These are phyloP conservation scores for Centrocercus urophasianus DNA, from an alignment of 2,113 vertebrate genomes.

Conservation along the genomic window DNA sequence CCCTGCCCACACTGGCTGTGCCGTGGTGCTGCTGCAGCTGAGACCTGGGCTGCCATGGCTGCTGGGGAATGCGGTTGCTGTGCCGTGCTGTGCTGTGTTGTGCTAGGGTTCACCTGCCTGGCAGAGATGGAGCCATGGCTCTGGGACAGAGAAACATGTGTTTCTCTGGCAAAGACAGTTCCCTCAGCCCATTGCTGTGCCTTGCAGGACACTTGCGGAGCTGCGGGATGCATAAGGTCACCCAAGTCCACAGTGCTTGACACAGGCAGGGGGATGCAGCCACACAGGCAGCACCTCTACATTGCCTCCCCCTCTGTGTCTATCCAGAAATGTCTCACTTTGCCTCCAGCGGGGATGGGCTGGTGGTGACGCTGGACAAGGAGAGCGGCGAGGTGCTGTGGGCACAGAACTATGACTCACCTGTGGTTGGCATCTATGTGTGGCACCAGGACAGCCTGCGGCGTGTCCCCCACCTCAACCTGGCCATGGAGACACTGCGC, in stretches of 20 bases:
- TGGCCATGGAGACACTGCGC: constrained; percentile 93
- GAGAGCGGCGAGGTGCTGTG: constrained; percentile 89
- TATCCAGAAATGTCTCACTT: constrained; percentile 90
- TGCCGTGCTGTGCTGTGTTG: neutral
- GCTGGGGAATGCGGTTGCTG: neutral
- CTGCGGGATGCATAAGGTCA: neutral
- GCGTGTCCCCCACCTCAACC: constrained; percentile 88
- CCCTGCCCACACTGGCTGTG: neutral
- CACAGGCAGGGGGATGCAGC: accelerated
- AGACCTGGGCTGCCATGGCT: neutral
- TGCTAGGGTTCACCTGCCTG: neutral
- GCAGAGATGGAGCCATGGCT: neutral
- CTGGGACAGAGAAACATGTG: neutral
- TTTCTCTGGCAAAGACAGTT: no score
- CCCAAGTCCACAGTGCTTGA: neutral
- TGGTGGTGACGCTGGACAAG: constrained; percentile 92
- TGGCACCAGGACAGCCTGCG: constrained; percentile 91
- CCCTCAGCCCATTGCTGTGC: no score
- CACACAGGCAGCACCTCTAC: accelerated
- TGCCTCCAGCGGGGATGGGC: constrained; percentile 89
- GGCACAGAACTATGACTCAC: constrained; percentile 93
- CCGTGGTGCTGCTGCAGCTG: no score
- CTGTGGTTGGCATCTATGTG: constrained; percentile 89
- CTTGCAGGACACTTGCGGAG: neutral
- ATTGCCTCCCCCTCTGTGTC: neutral